Conservation (phyloP, 2,797 vertebrate species). For the Gastrophryne carolinensis region DNA sequence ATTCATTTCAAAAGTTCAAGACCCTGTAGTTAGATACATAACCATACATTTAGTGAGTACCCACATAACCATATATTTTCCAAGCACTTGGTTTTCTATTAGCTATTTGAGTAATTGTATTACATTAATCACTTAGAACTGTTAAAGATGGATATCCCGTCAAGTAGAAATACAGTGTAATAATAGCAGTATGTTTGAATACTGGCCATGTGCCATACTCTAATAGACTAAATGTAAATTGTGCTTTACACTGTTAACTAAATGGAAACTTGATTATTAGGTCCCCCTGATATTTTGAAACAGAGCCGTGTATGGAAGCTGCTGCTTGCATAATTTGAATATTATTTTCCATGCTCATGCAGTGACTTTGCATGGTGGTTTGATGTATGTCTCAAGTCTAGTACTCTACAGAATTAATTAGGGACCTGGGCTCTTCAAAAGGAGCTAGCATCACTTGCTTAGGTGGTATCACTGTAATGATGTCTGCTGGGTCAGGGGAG, state of each 20-base stretch:
- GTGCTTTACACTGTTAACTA: slow-evolving; percentile 39
- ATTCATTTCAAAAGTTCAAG: neutral
- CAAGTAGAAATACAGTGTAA: neutral
- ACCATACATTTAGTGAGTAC: too few species aligned
- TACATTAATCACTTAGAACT: neutral
- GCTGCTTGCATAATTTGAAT: slow-evolving; percentile 32
- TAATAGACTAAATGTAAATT: slow-evolving; percentile 10
- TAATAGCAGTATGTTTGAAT: slow-evolving; percentile 6
- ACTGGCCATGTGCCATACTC: slow-evolving; percentile 15
- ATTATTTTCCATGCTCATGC: slow-evolving; percentile 47
- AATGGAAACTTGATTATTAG: slow-evolving; percentile 1
- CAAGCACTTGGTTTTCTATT: neutral
- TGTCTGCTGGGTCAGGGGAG: slow-evolving; percentile 62
- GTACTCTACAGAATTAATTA: slow-evolving; percentile 73
- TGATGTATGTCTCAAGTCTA: slow-evolving; percentile 55
- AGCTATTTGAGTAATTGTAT: neutral
- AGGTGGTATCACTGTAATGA: slow-evolving; percentile 69
- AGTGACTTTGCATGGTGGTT: slow-evolving; percentile 25
- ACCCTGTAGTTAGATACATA: neutral
- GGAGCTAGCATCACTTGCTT: slow-evolving; percentile 73
- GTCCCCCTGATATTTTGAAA: slow-evolving; percentile 8
- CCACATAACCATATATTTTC: neutral
- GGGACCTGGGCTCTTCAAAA: slow-evolving; percentile 72
- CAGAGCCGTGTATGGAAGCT: slow-evolving; percentile 15
- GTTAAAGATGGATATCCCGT: neutral